Evolutionary conservation across 2,113 vertebrate genomes (phyloP).

Genomic region (Nicator chloris): DNA sequence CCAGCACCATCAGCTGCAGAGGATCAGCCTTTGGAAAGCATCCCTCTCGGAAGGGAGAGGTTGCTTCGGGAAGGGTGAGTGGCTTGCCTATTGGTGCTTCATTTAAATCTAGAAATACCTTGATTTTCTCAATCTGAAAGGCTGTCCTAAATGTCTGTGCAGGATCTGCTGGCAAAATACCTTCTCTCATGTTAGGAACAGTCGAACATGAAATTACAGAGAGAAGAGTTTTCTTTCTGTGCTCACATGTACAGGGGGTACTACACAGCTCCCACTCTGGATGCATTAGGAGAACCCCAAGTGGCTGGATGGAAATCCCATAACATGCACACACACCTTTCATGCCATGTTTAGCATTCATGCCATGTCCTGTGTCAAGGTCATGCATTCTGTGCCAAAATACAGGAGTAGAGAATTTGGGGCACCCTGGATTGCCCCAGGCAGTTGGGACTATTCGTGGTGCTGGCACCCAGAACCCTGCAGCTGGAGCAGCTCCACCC

Average conservation of each 20-base stretch:
- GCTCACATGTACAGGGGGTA: neutral
- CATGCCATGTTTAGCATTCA: neutral
- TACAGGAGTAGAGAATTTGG: neutral
- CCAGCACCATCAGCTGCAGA: neutral
- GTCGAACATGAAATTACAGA: neutral
- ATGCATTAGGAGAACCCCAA: neutral
- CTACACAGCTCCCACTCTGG: neutral
- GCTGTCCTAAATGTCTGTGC: neutral
- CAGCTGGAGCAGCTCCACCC: neutral
- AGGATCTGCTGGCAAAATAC: neutral
- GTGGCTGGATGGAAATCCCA: neutral
- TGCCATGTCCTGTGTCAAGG: neutral
- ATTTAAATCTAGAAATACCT: neutral
- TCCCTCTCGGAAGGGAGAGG: neutral
- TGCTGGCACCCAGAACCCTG: fast-evolving
- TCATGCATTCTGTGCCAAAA: neutral
- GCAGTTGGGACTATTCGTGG: neutral
- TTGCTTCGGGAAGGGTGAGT: neutral
- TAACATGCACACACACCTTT: neutral
- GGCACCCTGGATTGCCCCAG: neutral
- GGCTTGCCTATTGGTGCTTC: neutral
- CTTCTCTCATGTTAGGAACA: neutral
- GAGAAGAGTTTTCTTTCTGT: neutral
- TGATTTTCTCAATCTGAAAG: neutral
- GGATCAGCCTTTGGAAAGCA: neutral